Conservation (phyloP, 2,113 vertebrate species). For the Nyctibius bracteatus region DNA sequence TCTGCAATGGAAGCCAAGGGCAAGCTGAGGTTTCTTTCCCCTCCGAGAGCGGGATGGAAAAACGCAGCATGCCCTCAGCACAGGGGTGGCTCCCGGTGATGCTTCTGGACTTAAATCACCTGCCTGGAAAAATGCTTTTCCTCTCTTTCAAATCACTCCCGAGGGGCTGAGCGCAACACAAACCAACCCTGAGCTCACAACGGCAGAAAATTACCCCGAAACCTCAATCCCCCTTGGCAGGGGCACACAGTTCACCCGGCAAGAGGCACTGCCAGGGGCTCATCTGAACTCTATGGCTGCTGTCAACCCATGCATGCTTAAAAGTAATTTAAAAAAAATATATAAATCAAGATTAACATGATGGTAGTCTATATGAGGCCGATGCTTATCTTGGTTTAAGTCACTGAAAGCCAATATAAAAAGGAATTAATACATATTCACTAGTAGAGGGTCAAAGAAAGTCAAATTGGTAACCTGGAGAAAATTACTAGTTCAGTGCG, state of each 20-base stretch:
- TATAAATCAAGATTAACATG: background rate
- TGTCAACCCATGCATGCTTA: background rate
- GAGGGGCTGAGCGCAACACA: rapidly evolving
- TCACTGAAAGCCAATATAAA: background rate
- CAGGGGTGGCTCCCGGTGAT: background rate
- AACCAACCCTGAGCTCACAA: background rate
- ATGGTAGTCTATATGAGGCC: rapidly evolving
- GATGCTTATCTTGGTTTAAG: background rate
- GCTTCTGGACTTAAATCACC: background rate
- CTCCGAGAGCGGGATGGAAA: background rate
- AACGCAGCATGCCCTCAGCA: background rate
- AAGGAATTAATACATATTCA: background rate
- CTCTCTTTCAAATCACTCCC: background rate
- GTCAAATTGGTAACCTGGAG: background rate
- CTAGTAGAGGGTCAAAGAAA: background rate
- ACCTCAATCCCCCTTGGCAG: background rate
- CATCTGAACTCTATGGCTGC: background rate
- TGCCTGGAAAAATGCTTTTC: background rate
- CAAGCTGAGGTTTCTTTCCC: background rate
- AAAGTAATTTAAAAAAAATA: background rate
- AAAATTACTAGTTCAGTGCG: background rate
- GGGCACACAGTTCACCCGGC: rapidly evolving
- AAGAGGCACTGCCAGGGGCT: background rate
- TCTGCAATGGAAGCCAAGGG: background rate
- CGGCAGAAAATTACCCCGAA: rapidly evolving